Base-by-base conservation (phyloP, 2,888 invertebrate genomes). In the Syrphus vitripennis region DNA sequence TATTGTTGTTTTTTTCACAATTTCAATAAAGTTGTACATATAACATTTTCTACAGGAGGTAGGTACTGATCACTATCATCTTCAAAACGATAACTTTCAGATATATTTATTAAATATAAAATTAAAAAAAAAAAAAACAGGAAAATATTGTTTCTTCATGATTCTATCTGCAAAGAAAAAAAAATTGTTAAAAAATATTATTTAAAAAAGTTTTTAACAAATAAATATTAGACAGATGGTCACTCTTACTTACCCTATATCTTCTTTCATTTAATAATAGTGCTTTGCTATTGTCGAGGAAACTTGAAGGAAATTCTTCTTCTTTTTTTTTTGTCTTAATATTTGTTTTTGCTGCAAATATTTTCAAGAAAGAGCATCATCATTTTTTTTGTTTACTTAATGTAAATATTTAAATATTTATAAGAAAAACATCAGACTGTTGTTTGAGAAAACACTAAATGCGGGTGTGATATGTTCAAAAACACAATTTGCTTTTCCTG, bases 361-460 rank as follows among this genome's bases (percentile, higher is more conserved):
- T 82, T 86, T 86, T 86, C 74, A 72, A 86, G 77, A 82, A n/a
- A 86, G 86, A 86, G 82, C 82, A 86, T 77, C 86, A 86, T 86
- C 86, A 82, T 69, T 74, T 45, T n/a, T 87, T 88, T 89, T 90
- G 90, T 90, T 90, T 91, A 90, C 89, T 88, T 90, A 90, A 90
- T 88, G 90, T 91, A 91, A 91, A 91, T 91, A 91, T 91, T 91
- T 91, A 91, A 91, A 91, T 91, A 91, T 91, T 91, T 91, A 90
- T 89, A 90, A 89, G 90, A 90, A 90, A 91, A 91, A 91, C 90
- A 91, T 88, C 88, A 87, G 88, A 75, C 78, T 91, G 91, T 91
- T 91, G 89, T 90, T 89, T 91, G 89, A 90, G 89, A 91, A 91
- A 91, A 91, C 90, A 91, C 82, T 84, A 84, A 76, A 84, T 84